Evolutionary conservation across 2,888 invertebrate genomes (phyloP).

Genomic region (Aethes cnicana): DNA sequence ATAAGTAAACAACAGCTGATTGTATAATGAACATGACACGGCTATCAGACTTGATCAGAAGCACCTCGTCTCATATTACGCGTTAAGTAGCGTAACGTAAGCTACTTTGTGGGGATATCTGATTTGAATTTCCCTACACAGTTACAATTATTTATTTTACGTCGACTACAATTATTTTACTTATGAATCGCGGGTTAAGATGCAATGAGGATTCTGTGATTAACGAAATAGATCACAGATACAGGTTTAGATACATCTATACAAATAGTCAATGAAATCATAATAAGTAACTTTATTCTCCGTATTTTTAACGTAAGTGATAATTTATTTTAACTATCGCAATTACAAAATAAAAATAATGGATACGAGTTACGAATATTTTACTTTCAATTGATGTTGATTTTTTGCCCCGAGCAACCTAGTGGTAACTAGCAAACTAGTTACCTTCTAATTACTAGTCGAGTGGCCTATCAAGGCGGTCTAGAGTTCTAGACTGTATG

Average conservation of each 20-base stretch:
- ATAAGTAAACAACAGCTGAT: constrained; percentile 13
- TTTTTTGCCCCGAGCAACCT: constrained; percentile 39
- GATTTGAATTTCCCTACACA: background rate
- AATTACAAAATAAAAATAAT: constrained; percentile 1
- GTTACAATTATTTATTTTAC: background rate
- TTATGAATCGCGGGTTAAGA: background rate
- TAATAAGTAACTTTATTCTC: too few species aligned
- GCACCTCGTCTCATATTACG: constrained; percentile 11
- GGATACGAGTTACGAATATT: constrained; percentile 25
- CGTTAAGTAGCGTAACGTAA: constrained; percentile 1
- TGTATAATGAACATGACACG: constrained; percentile 9
- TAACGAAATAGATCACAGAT: too few species aligned
- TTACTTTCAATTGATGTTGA: constrained; percentile 28
- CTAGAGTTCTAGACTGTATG: background rate
- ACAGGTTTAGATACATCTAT: too few species aligned
- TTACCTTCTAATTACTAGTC: constrained; percentile 42
- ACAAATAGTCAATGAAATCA: too few species aligned
- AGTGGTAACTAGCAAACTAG: constrained; percentile 46
- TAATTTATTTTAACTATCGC: too few species aligned
- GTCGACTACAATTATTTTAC: background rate
- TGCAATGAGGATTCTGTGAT: too few species aligned
- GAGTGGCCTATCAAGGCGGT: constrained; percentile 39
- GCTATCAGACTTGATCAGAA: constrained; percentile 11
- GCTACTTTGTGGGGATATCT: constrained; percentile 7
- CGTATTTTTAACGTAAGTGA: too few species aligned